Base-by-base conservation (phyloP, 2,888 invertebrate genomes). In the Meghimatium bilineatum region DNA sequence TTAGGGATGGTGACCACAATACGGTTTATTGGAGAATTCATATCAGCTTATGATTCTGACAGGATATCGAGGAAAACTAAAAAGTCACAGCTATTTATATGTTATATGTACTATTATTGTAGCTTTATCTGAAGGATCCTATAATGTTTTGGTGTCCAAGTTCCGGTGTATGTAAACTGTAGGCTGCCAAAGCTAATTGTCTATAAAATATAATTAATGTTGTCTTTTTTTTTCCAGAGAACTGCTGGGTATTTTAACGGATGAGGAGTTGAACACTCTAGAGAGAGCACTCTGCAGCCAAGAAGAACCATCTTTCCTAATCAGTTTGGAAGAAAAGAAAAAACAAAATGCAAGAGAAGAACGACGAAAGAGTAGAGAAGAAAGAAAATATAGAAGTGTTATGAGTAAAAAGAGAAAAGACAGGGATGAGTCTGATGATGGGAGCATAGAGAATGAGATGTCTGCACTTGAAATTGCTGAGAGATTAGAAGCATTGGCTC, bases 281-380 rank as follows among this genome's bases (percentile, higher is more conserved):
- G 98, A 99, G 93, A 96, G 97, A 90, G 94, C 98, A 87, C 94
- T 99, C 80, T 98, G 98, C 93, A 97, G 97, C 90, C 96, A 97
- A 89, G 98, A 98, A 67, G 91, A 91, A 38, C 90, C 91, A 14
- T 88, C 87, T 17, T 87, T 89, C 38, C 83, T 88, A 26, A 84
- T 87, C 32, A 84, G 86, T 26, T 66, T 84, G 12, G 84, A 86
- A 20, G 81, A 82, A 60, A 82, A 82, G 56, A 81, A 71, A 49
- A 80, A 66, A 44, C 75, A 74, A 44, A 69, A 77, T 66, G 60
- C 34, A 26, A 44, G 23, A 34, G 78, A 82, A 36, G 66, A 72
- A 20, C 14, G 81, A n/a, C 38, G 67, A 67, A 74, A 60, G 38
- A 77, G 34, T n/a, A 80, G 63, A 77, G 82, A 85, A 49, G 78